Evolutionary conservation across 2,113 vertebrate species (phyloP), one percentile per base, ranked within the genome.

Genomic region (Hypomesus transpacificus): DNA sequence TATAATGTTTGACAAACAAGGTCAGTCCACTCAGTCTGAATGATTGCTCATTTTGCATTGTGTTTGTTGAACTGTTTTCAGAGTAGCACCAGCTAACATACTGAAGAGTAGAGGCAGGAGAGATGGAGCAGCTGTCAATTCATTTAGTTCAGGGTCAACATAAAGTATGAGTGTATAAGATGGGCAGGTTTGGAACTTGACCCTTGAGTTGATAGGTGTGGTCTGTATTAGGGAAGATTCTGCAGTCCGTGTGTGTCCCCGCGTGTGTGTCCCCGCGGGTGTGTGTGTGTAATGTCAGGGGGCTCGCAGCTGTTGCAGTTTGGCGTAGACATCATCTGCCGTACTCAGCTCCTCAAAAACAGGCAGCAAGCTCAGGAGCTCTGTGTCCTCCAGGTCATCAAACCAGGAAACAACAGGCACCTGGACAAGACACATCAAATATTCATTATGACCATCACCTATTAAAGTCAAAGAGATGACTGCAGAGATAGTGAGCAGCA

Each of bases 361-460:
- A 0, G 92, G 91, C 68, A 93, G 89, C 58, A 93, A 83, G 71
- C 89, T 92, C 72, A 93, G 89, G 80, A 93, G 82, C 75, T 93
- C 92, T 0, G 90, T 91, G 69, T 93, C 92, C n/a, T 87, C 88
- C 86, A 92, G 90, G 80, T 93, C 91, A 51, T 93, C 91, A 77
- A 93, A 93, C 92, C 92, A 93, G 28, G 92, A 93, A 82, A 91
- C 85, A 76, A 93, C 91, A 0, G 92, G 92, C 56, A 93, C 91
- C 92, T 93, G 61, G 3, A 17, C 57, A 11, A 26, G 8, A 46
- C 3, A 63, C 18, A 61, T 7, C 39, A 46, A 8, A 34, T 20
- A 50, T 21, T 62, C 58, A 63, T 7, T 53, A n/a, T 22, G n/a
- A 46, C 65, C 34, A 56, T 51, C 24, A 66, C 39, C 65, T 51